phyloP scores from a whole-genome alignment of 2,888 invertebrate species.

The Agrotis exclamationis region DNA sequence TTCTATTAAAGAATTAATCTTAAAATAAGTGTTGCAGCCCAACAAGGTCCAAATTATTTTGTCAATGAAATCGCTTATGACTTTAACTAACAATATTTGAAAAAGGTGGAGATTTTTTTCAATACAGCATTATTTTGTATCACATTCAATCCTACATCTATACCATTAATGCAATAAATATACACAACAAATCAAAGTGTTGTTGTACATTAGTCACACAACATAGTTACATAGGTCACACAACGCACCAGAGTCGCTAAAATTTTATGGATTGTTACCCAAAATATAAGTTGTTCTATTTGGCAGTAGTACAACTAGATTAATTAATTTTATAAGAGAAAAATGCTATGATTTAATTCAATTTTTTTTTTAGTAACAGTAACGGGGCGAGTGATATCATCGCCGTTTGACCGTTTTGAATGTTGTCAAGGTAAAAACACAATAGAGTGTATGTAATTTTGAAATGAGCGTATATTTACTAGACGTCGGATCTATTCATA shows the following conservation, averaged over 20 bases:
- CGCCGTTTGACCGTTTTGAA: no score
- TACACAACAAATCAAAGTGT: conserved; percentile 3
- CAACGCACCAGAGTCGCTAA: not conserved
- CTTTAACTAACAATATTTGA: not conserved
- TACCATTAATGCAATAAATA: conserved; percentile 1
- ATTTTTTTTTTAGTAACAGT: no score
- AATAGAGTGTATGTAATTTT: not conserved
- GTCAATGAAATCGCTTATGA: not conserved
- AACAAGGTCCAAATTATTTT: not conserved
- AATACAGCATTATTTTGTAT: no score
- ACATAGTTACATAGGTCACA: conserved; percentile 9
- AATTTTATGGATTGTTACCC: conserved; percentile 24
- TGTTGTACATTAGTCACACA: conserved; percentile 1
- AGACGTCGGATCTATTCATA: not conserved
- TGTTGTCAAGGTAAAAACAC: not conserved
- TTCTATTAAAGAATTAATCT: conserved; percentile 15
- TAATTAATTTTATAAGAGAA: no score
- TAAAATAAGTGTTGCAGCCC: not conserved
- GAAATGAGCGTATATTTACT: not conserved
- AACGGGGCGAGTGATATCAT: no score
- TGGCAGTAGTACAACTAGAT: conserved; percentile 2
- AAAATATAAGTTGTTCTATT: conserved; percentile 20
- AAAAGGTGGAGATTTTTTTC: not conserved
- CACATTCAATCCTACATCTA: not conserved
- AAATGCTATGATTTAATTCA: no score